Evolutionary conservation across 2,797 vertebrate genomes (phyloP), one percentile per base, ranked within the genome.

Genomic region (Coregonus sp.): DNA sequence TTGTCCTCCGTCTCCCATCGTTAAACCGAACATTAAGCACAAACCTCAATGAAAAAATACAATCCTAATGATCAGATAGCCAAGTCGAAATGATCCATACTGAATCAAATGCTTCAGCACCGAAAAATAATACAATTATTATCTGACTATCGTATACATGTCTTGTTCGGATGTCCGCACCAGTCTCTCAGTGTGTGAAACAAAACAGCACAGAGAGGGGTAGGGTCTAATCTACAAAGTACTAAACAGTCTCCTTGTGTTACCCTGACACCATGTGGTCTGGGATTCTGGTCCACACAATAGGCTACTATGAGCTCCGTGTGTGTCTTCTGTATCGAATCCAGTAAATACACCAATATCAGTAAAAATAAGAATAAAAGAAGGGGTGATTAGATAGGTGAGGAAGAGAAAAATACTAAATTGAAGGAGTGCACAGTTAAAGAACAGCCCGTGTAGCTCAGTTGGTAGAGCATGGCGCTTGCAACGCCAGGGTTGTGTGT

Each of bases 1-100:
- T 89, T 89, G 89, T 91, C 80, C 76, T 68, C 72, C 61, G 52
- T 73, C 59, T 72, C 3, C 70, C 91, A 91, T 91, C n/a, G 12
- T 81, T 11, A 77, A 31, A n/a, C 4, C 16, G 2, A 73, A 9
- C 3, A 20, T 33, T 33, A 11, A 37, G 37, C 33, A 37, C 15
- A 3, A 2, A 2, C 33, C 33, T 29, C 33, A 61, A 63, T 35
- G 1, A 35, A 40, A 61, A 20, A 18, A 25, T 40, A 61, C 37
- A 6, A 25, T 47, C 7, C 7, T 54, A 4, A 0, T n/a, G n/a
- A 6, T 63, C 33, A 35, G 20, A 61, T 9, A 1, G 9, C 4
- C 11, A 54, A 59, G 5, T 25, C 4, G 16, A 5, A 40, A 61
- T 0, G 4, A 37, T 6, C 31, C 54, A 61, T 31, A n/a, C 9